Evolutionary conservation across 2,797 vertebrate species (phyloP).

Genomic region (Catostomus latipinnis): DNA sequence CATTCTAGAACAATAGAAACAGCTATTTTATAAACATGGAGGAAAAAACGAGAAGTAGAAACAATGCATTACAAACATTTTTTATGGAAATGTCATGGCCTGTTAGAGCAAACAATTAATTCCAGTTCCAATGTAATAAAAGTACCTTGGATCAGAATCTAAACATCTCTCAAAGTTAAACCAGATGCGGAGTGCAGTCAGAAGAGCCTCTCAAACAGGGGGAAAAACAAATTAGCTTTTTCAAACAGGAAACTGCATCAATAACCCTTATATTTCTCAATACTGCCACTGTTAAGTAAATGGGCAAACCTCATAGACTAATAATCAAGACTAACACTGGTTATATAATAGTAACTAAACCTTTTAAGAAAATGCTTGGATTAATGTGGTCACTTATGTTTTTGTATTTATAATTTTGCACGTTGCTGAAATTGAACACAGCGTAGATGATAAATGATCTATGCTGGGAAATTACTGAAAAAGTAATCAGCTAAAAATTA

Average conservation of each 20-base stretch:
- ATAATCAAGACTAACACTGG: no score
- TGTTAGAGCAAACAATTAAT: conserved; percentile 77
- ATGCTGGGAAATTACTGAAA: not conserved
- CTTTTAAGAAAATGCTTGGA: no score
- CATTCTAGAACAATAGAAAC: conserved; percentile 38
- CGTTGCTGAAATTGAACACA: not conserved
- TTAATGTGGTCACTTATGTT: not conserved
- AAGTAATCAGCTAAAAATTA: no score
- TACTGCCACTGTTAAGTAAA: conserved; percentile 59
- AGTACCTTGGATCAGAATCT: conserved; percentile 78
- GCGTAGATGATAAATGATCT: not conserved
- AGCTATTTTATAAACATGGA: conserved; percentile 38
- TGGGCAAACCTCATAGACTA: conserved; percentile 60
- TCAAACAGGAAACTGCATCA: conserved; percentile 77
- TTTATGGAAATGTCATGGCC: conserved; percentile 72
- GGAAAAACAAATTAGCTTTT: conserved; percentile 76
- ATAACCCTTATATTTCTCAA: conserved; percentile 62
- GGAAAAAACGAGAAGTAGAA: conserved; percentile 44
- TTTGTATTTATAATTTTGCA: not conserved
- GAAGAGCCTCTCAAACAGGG: conserved; percentile 65
- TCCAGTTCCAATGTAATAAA: conserved; percentile 80
- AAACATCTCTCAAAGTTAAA: conserved; percentile 83
- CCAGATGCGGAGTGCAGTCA: conserved; percentile 78
- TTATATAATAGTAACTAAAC: not conserved
- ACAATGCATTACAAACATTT: conserved; percentile 59